Conservation (phyloP, 1,140 invertebrate species). For the Babylonia areolata region DNA sequence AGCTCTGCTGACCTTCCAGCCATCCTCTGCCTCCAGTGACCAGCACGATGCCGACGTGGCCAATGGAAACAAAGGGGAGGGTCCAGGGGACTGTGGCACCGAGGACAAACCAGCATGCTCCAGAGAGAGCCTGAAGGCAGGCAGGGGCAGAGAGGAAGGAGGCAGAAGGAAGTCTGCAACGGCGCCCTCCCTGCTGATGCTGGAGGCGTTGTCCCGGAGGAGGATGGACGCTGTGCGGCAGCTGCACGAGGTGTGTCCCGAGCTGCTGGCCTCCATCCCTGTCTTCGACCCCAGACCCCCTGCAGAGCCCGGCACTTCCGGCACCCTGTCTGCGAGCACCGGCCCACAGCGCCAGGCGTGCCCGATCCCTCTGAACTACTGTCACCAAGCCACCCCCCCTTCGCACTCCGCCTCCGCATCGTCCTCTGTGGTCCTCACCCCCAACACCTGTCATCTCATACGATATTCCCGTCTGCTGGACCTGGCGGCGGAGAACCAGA, state of each 20-base stretch:
- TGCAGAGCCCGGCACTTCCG: background rate
- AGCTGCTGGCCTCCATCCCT: slow-evolving; percentile 23
- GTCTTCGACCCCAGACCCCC: background rate
- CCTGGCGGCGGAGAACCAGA: slow-evolving; percentile 22
- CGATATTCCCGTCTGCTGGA: slow-evolving; percentile 4
- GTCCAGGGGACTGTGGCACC: too few species aligned
- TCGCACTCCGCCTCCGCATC: background rate
- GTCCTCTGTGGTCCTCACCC: background rate
- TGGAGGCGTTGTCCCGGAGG: slow-evolving; percentile 28
- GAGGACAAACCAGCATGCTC: background rate
- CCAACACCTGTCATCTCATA: background rate
- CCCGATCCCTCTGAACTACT: background rate
- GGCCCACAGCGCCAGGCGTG: background rate
- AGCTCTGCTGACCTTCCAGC: background rate
- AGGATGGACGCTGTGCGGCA: slow-evolving; percentile 32
- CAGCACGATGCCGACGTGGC: background rate
- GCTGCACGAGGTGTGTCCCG: slow-evolving; percentile 12
- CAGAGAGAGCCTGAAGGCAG: background rate
- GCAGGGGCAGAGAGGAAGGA: background rate
- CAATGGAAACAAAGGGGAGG: slow-evolving; percentile 21
- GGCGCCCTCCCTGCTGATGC: slow-evolving; percentile 5
- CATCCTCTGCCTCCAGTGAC: background rate
- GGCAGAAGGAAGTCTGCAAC: background rate
- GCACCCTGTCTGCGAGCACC: background rate
- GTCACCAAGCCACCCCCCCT: background rate